Conservation (phyloP, 2,797 vertebrate genomes). For the Streptopelia turtur region DNA sequence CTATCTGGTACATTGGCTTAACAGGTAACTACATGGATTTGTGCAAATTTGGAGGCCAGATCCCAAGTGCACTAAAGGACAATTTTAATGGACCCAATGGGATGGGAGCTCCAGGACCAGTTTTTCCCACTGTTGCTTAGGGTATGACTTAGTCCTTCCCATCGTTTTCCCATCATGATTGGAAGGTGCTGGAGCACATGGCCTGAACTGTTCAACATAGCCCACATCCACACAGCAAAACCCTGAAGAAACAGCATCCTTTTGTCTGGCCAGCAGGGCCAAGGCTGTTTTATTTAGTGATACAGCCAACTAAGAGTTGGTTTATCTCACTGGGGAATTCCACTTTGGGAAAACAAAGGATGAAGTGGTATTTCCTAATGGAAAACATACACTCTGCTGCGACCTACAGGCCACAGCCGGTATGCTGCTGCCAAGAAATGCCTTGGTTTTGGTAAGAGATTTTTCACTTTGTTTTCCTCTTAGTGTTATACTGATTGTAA, state of each 20-base stretch:
- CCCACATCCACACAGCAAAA: background rate
- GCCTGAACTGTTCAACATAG: background rate
- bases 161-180: background rate
- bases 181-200: background rate
- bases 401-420: conserved; percentile 45
- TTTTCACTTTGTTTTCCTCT: background rate
- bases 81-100: background rate
- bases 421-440: conserved; percentile 6
- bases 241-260: background rate
- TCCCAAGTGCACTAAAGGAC: fast-evolving
- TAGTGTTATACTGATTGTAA: background rate
- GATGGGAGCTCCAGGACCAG: background rate
- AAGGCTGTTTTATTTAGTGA: background rate
- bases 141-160: background rate
- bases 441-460: background rate
- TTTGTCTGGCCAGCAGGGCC: background rate
- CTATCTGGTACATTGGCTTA: fast-evolving
- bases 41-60: background rate
- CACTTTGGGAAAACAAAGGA: conserved; percentile 10
- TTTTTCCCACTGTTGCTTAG: background rate
- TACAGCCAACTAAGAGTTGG: fast-evolving
- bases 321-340: background rate
- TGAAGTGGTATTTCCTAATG: background rate
- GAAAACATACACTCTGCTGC: conserved; percentile 62
- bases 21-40: background rate